Evolutionary conservation across 2,113 vertebrate species (phyloP).

Genomic region (Ophthalmolycus amberensis): DNA sequence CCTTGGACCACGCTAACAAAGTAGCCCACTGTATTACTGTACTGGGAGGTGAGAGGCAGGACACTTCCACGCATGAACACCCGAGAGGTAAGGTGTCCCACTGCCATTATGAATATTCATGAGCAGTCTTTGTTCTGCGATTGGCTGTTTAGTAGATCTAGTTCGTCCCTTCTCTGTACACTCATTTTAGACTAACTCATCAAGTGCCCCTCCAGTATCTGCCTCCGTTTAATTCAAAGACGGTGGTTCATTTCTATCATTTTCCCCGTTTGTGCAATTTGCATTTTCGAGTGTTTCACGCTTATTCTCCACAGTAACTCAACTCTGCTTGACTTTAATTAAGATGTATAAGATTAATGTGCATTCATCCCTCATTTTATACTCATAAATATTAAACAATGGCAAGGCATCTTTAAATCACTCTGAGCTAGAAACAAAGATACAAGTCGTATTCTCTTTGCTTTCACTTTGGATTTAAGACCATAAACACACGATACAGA

Average conservation of each 20-base stretch:
- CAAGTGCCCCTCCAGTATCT: not conserved
- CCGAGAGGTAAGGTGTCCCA: not conserved
- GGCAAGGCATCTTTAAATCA: not conserved
- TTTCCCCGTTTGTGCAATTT: not conserved
- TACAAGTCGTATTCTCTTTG: not conserved
- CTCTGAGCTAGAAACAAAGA: not conserved
- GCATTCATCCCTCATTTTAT: conserved; percentile 6
- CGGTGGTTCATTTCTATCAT: not conserved
- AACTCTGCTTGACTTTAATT: not conserved
- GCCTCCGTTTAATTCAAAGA: not conserved
- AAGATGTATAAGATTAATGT: conserved; percentile 28
- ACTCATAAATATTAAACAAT: conserved; percentile 1
- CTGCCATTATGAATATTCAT: not conserved
- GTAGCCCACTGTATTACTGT: conserved; percentile 37
- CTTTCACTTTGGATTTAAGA: not conserved
- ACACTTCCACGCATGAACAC: not conserved
- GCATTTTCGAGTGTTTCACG: conserved; percentile 3
- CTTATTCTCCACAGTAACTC: not conserved
- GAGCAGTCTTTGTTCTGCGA: not conserved
- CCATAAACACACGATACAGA: not conserved
- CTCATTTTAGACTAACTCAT: not conserved
- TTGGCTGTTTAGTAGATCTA: not conserved
- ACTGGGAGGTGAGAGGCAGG: not conserved
- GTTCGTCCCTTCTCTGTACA: not conserved
- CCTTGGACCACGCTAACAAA: conserved; percentile 41